A percentile compares a stretch with the other conserved stretches of the same genome.
These are phyloP conservation scores for Periplaneta americana DNA, from an alignment of 1,140 invertebrate genomes.

Conservation along the genomic window DNA sequence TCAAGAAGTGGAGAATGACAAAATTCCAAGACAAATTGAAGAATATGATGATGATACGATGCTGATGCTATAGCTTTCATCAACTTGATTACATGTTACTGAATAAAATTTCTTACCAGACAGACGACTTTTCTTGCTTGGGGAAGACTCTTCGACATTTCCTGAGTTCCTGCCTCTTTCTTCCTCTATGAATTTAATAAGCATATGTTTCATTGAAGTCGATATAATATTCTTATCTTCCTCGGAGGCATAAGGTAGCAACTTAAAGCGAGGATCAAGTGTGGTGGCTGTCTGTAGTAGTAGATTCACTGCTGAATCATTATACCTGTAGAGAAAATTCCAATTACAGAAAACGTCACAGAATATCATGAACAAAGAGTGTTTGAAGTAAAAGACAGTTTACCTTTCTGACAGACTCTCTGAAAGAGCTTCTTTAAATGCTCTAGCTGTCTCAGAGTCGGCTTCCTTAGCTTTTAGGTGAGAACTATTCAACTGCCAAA, in stretches of 20 bases:
- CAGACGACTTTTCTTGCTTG: conserved; percentile 32
- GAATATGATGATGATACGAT: too few species aligned
- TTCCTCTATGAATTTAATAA: conserved; percentile 36
- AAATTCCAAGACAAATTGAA: too few species aligned
- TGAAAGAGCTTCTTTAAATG: conserved; percentile 40
- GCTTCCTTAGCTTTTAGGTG: conserved; percentile 41
- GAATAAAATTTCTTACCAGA: conserved; percentile 31
- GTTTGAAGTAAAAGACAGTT: neutral
- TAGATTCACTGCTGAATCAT: conserved; percentile 36
- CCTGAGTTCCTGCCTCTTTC: conserved; percentile 19
- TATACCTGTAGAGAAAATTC: conserved; percentile 37
- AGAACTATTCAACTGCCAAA: conserved; percentile 44
- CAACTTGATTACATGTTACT: neutral
- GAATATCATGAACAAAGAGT: too few species aligned
- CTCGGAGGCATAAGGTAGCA: conserved; percentile 39
- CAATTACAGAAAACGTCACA: too few species aligned
- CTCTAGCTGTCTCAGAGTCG: conserved; percentile 36
- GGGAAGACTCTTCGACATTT: conserved; percentile 5
- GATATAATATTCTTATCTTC: conserved; percentile 39
- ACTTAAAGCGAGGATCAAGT: conserved; percentile 41
- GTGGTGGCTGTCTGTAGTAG: conserved; percentile 44
- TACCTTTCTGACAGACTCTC: conserved; percentile 38
- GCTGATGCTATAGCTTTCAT: too few species aligned
- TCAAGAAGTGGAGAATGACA: too few species aligned
- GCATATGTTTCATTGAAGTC: conserved; percentile 39